Base-by-base conservation (phyloP, 2,888 invertebrate genomes). In the Lasioglossum oenotherae region DNA sequence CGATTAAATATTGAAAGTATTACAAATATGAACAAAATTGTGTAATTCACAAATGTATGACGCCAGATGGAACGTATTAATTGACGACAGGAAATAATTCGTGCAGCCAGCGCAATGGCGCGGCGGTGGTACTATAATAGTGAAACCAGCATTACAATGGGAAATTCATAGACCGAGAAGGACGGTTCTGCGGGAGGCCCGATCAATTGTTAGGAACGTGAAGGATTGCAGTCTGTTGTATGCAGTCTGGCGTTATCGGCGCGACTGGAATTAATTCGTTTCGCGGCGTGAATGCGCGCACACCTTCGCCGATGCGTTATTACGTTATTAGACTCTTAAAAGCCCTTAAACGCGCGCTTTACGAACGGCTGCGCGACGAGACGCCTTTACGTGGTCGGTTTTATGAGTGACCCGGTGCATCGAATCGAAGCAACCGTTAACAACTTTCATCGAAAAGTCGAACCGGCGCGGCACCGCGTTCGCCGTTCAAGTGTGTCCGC, bases 241-340 rank as follows among this genome's bases (percentile, higher is more conserved):
- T 49, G 80, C 60, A n/a, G 87, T 82, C 78, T 80, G 82, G n/a
- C 44, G 76, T 71, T 69, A 71, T 46, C 87, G 88, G 53, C 87
- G 82, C 85, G 90, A 81, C 84, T 81, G 49, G 91, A 92, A 91
- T 92, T 90, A 90, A 91, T 91, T 91, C 86, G 81, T 86, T 80
- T 78, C 82, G 72, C 88, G 77, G 84, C 72, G 77, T 67, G 86
- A 83, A 71, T 79, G 80, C 85, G 87, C 86, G 86, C 86, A 82
- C 89, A 78, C 86, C 85, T 79, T 72, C 74, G 23, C 53, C 84
- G 27, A 60, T 80, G 78, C 85, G 81, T 92, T 92, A 92, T 93
- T 89, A 81, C 85, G 80, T 92, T 92, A 92, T 93, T 90, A 80
- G 82, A 75, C 86, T 92, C 90, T 89, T 89, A 86, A 91, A 91